Percentiles rank a stretch among this genome's conserved stretches.
Evolutionary conservation across 2,797 vertebrate genomes (phyloP).

Genomic region (Enteromius thamalakanensis): DNA sequence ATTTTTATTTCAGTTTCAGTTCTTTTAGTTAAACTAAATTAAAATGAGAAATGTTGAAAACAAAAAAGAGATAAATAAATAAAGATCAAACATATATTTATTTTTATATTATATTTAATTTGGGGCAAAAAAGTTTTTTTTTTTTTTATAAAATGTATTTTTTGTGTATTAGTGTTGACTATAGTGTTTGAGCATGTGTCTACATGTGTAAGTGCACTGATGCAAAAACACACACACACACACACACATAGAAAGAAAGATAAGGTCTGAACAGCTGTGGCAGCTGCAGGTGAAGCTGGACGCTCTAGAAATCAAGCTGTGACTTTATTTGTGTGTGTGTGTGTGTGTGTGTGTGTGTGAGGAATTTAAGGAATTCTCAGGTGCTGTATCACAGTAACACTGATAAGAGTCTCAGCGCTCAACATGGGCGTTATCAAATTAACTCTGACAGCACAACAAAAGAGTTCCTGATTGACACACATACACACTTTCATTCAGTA

Average conservation of each 20-base stretch:
- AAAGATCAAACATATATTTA: too few relatives aligned
- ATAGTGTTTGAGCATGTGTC: not conserved
- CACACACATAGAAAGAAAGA: not conserved
- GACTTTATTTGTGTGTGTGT: not conserved
- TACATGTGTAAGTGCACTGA: conserved; percentile 21
- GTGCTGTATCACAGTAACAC: conserved; percentile 22
- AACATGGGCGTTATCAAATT: conserved; percentile 39
- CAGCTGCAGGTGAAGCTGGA: conserved; percentile 35
- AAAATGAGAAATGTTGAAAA: not conserved
- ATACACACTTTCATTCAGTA: not conserved
- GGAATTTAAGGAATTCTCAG: conserved; percentile 49
- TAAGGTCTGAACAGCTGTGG: conserved; percentile 19
- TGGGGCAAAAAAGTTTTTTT: not conserved
- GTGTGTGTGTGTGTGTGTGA: conserved; percentile 1
- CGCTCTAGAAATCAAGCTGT: not conserved
- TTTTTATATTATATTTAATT: not conserved
- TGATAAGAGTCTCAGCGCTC: conserved; percentile 39
- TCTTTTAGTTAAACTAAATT: not conserved
- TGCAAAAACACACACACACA: conserved; percentile 26
- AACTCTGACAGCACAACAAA: conserved; percentile 37
- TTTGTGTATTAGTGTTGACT: not conserved
- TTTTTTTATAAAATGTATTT: not conserved
- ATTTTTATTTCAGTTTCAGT: not conserved
- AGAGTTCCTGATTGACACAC: conserved; percentile 24
- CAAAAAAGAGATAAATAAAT: not conserved